Evolutionary conservation across 2,888 invertebrate genomes (phyloP), one percentile per base, ranked within the genome.

Genomic region (Sphaerophoria taeniata): DNA sequence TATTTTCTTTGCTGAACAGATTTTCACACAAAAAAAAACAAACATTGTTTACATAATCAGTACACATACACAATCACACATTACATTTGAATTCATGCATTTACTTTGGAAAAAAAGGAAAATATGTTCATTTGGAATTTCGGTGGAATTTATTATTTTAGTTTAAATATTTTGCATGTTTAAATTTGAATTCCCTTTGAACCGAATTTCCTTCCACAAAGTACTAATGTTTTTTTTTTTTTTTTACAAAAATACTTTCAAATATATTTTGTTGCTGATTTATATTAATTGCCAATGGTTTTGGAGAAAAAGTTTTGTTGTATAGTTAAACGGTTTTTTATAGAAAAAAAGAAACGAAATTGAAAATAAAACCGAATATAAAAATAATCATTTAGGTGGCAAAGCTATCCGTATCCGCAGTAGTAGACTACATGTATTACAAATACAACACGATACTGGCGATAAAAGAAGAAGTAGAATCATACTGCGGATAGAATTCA

Each of bases 151-250:
- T 53, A 49, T 63, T 78, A 24, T 69, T 36, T 70, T 33, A 34
- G 47, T 71, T 71, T 31, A 58, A 70, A 58, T 74, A 70, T 67
- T 31, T 71, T 80, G 84, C 84, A 84, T 84, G 84, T 75, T 63
- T 73, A 16, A 63, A 70, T 65, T 53, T 33, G 39, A 73, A 61
- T 53, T 63, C 76, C 85, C 85, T 77, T 75, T 58, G 24, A 77
- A 81, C 85, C 85, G 76, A 69, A 81, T 65, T 81, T 73, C 85
- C 85, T 60, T 85, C 76, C 85, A 85, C 47, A 76, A 81, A 72
- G 0, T 85, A 81, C 81, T 85, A 85, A 81, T 85, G 81, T 85
- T 39, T 51, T 69, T 60, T 36, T 76, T 85, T 76, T 85, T 39
- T 51, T 69, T 60, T 36, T 76, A 11, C 53, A 33, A 9, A 45